Base-by-base conservation (phyloP, 2,797 vertebrate species). In the Remorina albescens region DNA sequence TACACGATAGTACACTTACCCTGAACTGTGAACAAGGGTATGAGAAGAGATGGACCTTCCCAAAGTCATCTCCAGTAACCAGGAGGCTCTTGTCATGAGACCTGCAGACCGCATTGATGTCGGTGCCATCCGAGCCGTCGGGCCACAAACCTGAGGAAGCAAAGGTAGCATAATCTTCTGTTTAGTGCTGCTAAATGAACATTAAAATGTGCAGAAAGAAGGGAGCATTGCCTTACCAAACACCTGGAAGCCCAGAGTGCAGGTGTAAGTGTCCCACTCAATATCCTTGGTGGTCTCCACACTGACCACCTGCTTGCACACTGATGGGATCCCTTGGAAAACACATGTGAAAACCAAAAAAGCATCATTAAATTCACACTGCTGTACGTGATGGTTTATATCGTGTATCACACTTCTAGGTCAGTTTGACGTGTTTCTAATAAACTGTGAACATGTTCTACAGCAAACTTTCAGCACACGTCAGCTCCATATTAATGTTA, bases 251-350 rank as follows among this genome's bases (percentile, higher is more conserved):
- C 96, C 96, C 91, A 99, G 90, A 30, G 96, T 95, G 92, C 98
- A 99, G 77, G 97, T 99, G 78, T 95, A 94, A 0, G 96, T 96
- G 49, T 92, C 95, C 98, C 97, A 99, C 23, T 96, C 94, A 1
- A 99, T 95, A 88, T 99, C 97, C 76, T 98, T 92, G 3, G 96
- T 98, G 56, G 96, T 96, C 89, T 99, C 98, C 87, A 97, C 96
- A 46, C 97, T 98, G 70, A 99, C 97, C 0, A 99, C 97, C 93
- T 99, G 98, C 80, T 99, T 99, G 89, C 98, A 99, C 75, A 96
- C 96, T 37, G 98, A 96, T 0, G 98, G 97, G 68, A 98, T 96
- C 98, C 98, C 98, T 99, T 84, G 57, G 68, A 9, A 81, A 61
- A 84, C 6, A 78, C 49, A 34, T n/a, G n/a, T n/a, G n/a, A n/a